Evolutionary conservation across 2,797 vertebrate species (phyloP).

Genomic region (Microchirus variegatus): DNA sequence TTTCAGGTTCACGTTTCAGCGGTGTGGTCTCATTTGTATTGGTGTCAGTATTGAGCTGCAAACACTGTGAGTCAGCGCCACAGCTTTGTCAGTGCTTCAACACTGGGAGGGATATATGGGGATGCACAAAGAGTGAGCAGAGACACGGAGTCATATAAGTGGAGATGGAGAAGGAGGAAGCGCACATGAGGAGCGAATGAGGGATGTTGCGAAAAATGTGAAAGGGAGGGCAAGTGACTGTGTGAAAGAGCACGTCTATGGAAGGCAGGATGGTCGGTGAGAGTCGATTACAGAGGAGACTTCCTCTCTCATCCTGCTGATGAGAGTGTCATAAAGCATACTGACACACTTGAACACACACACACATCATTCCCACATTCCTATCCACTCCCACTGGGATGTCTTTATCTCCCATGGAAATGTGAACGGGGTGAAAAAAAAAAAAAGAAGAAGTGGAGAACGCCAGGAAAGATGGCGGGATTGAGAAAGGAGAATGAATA

Average conservation of each 20-base stretch:
- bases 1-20: slow-evolving; percentile 22
- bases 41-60: slow-evolving; percentile 49
- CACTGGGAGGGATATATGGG: slow-evolving; percentile 30
- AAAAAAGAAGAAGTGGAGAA: too few relatives aligned
- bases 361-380: slow-evolving; percentile 64
- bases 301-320: slow-evolving; percentile 79
- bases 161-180: slow-evolving; percentile 62
- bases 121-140: slow-evolving; percentile 21
- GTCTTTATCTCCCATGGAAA: slow-evolving; percentile 70
- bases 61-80: slow-evolving; percentile 40
- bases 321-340: slow-evolving; percentile 76
- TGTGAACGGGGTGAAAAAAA: slow-evolving; percentile 12
- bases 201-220: slow-evolving; percentile 58
- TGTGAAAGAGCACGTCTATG: slow-evolving; percentile 69
- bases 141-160: slow-evolving; percentile 53
- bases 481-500: slow-evolving; percentile 70
- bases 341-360: slow-evolving; percentile 46
- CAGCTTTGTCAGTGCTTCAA: slow-evolving; percentile 53
- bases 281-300: slow-evolving; percentile 79
- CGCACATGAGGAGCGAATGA: slow-evolving; percentile 49
- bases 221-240: slow-evolving; percentile 63
- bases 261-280: slow-evolving; percentile 67
- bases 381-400: slow-evolving; percentile 68
- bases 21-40: slow-evolving; percentile 9
- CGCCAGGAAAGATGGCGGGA: slow-evolving; percentile 41